Conservation (phyloP, 2,797 vertebrate species). For the Ctenopoma kingsleyae region DNA sequence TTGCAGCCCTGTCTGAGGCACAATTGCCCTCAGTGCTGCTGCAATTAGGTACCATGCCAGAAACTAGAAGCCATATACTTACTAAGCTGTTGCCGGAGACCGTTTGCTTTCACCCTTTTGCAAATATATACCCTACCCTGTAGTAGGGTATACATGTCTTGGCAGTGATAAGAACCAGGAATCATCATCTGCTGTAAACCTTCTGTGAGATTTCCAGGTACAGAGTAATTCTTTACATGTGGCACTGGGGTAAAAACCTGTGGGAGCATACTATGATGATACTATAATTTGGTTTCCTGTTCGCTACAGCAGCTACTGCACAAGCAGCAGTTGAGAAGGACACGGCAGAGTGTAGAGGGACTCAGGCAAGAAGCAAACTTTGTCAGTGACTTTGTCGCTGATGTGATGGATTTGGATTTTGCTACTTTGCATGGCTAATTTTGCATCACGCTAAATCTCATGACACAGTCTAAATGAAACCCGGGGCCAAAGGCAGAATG, state of each 20-base stretch:
- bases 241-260: constrained; percentile 5
- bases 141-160: constrained; percentile 33
- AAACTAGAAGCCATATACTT: constrained; percentile 33
- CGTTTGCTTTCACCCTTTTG: constrained; percentile 7
- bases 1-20: constrained; percentile 11
- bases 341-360: not conserved
- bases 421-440: constrained; percentile 45
- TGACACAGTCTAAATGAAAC: constrained; percentile 24
- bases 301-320: constrained; percentile 34
- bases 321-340: constrained; percentile 5
- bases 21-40: constrained; percentile 26
- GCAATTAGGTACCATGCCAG: constrained; percentile 32
- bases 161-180: constrained; percentile 19
- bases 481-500: constrained; percentile 1
- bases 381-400: constrained; percentile 19
- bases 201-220: constrained; percentile 46
- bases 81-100: constrained; percentile 9
- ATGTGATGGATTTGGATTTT: constrained; percentile 41
- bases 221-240: constrained; percentile 31
- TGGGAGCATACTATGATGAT: not conserved
- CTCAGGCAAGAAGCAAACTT: constrained; percentile 26
- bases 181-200: constrained; percentile 34
- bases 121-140: constrained; percentile 1
- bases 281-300: constrained; percentile 48
- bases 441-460: constrained; percentile 35